Percentiles rank a stretch among this genome's conserved stretches.
phyloP scores from a whole-genome alignment of 2,888 invertebrate species.

The Agriotes lineatus region DNA sequence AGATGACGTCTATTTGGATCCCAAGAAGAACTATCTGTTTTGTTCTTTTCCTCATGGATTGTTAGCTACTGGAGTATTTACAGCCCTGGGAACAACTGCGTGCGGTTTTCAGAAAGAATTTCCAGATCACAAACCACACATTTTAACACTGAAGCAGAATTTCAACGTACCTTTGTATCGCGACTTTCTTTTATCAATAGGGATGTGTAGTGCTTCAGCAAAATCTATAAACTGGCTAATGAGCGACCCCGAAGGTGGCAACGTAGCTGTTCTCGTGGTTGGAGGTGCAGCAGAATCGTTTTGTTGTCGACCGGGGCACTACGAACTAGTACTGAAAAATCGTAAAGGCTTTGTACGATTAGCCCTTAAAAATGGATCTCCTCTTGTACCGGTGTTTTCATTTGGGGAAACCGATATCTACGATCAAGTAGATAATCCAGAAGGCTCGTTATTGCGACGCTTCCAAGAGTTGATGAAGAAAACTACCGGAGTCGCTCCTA shows the following conservation, averaged over 20 bases:
- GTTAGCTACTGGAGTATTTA: slow-evolving; percentile 85
- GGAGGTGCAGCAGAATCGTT: no score
- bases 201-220: no score
- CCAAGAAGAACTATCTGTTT: slow-evolving; percentile 85
- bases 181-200: slow-evolving; percentile 73
- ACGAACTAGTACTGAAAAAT: slow-evolving; percentile 79
- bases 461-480: slow-evolving; percentile 78
- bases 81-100: slow-evolving; percentile 82
- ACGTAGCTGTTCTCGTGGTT: no score
- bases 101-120: slow-evolving; percentile 67
- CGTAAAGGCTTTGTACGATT: slow-evolving; percentile 73
- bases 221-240: no score
- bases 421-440: no score
- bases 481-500: slow-evolving; percentile 80
- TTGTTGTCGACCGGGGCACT: slow-evolving; percentile 82
- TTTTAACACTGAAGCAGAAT: slow-evolving; percentile 74
- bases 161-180: slow-evolving; percentile 80
- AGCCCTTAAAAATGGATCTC: no score
- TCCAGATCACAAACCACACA: slow-evolving; percentile 66
- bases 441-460: slow-evolving; percentile 75
- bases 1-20: slow-evolving; percentile 85
- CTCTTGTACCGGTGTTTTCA: no score
- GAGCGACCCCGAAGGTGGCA: no score
- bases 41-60: slow-evolving; percentile 92
- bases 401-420: no score